Evolutionary conservation across 1,140 invertebrate species (phyloP).

Genomic region (Ctenoplectra terminalis): DNA sequence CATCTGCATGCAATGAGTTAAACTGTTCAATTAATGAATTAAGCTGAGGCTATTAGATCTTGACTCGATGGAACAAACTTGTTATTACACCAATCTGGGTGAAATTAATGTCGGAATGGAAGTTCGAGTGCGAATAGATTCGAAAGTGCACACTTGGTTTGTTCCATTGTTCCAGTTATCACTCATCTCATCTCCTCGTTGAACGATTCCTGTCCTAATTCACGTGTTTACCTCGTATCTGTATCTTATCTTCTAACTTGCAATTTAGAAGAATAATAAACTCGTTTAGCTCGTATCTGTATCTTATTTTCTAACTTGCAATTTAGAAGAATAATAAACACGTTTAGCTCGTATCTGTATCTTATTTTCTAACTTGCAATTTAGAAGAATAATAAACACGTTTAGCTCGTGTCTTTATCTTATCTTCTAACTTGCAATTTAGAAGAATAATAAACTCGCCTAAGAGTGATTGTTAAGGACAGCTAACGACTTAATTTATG

Average conservation of each 20-base stretch:
- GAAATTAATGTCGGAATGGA: constrained; percentile 11
- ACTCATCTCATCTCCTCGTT: not conserved
- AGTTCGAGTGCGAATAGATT: not conserved
- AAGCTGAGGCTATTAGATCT: constrained; percentile 10
- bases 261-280: too few relatives aligned
- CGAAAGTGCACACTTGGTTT: not conserved
- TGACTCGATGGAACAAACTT: not conserved
- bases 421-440: not conserved
- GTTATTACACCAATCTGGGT: constrained; percentile 2
- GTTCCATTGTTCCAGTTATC: constrained; percentile 6
- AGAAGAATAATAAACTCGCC: too few relatives aligned
- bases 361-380: not conserved
- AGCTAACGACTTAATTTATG: too few relatives aligned
- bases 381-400: too few relatives aligned
- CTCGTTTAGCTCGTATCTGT: too few relatives aligned
- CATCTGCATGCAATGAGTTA: constrained; percentile 12
- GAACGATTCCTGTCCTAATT: not conserved
- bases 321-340: too few relatives aligned
- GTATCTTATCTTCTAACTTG: not conserved
- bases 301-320: not conserved
- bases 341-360: too few relatives aligned
- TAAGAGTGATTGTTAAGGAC: too few relatives aligned
- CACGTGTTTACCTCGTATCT: not conserved
- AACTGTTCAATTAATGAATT: constrained; percentile 38
- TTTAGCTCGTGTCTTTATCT: too few relatives aligned